Conservation (phyloP, 2,888 invertebrate species). For the Seladonia tumulorum region DNA sequence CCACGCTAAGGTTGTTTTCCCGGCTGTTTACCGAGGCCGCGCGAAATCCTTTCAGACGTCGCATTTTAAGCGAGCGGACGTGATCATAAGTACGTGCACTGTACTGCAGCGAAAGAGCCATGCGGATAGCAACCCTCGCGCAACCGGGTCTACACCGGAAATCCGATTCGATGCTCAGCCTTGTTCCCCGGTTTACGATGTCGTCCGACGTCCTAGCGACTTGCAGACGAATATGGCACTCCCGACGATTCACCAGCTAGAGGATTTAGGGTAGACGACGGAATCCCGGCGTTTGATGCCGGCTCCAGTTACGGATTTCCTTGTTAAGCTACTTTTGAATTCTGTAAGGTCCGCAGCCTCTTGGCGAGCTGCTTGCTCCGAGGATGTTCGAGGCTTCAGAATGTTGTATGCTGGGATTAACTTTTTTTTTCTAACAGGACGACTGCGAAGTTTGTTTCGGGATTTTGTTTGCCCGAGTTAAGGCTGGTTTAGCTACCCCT, state of each 20-base stretch:
- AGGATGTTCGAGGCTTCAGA: neutral
- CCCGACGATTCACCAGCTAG: neutral
- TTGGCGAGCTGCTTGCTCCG: neutral
- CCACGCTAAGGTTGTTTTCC: neutral
- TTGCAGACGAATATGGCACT: neutral
- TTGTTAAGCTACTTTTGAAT: constrained; percentile 6
- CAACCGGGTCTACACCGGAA: constrained; percentile 37
- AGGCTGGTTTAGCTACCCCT: neutral
- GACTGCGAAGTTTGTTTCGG: neutral
- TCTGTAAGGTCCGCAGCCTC: neutral
- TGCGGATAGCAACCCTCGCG: neutral
- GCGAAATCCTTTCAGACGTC: constrained; percentile 43
- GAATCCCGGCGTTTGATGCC: constrained; percentile 28
- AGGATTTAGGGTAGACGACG: constrained; percentile 8
- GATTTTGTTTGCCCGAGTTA: neutral
- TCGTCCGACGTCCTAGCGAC: neutral
- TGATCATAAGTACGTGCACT: constrained; percentile 25
- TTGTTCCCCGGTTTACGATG: constrained; percentile 29
- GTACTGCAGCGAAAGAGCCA: neutral
- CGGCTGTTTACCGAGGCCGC: constrained; percentile 16
- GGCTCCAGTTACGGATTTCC: constrained; percentile 1
- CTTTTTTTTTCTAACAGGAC: neutral
- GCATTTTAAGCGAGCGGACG: constrained; percentile 28
- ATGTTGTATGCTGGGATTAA: neutral
- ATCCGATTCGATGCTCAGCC: constrained; percentile 36